phyloP scores from a whole-genome alignment of 2,113 vertebrate genomes.

The Glaucidium brasilianum region DNA sequence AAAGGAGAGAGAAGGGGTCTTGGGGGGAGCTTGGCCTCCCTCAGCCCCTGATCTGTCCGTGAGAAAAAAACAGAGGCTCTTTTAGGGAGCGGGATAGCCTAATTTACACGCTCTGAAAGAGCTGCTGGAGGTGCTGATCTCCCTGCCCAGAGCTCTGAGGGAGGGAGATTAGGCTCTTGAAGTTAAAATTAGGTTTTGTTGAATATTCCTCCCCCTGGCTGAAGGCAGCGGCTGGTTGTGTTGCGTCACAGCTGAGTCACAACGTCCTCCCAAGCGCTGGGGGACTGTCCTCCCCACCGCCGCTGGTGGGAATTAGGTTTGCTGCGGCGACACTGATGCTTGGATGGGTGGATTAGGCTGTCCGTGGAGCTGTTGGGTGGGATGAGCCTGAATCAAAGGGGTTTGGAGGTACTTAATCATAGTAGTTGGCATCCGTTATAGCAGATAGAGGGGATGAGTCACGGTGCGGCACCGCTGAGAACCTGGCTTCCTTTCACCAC shows the following conservation, averaged over 20 bases:
- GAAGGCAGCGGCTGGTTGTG: background rate
- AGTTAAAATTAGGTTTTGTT: conserved; percentile 39
- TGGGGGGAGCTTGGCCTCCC: background rate
- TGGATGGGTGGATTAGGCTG: background rate
- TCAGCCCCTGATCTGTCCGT: accelerated
- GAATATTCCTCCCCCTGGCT: conserved; percentile 24
- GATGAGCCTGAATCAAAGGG: background rate
- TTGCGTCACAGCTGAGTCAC: background rate
- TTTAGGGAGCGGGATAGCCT: background rate
- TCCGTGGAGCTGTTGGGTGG: background rate
- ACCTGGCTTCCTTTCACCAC: background rate
- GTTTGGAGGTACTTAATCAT: background rate
- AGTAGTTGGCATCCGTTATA: background rate
- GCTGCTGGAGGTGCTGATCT: conserved; percentile 33
- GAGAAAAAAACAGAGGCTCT: background rate
- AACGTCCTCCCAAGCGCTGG: background rate
- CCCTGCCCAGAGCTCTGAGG: conserved; percentile 20
- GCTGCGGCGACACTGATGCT: background rate
- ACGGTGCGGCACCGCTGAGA: background rate
- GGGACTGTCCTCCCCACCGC: background rate
- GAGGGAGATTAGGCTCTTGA: conserved; percentile 7
- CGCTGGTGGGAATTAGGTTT: background rate
- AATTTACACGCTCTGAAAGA: background rate
- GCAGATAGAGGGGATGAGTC: background rate
- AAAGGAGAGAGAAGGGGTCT: background rate